phyloP scores from a whole-genome alignment of 2,797 vertebrate genomes.

The Sciurus vulgaris region DNA sequence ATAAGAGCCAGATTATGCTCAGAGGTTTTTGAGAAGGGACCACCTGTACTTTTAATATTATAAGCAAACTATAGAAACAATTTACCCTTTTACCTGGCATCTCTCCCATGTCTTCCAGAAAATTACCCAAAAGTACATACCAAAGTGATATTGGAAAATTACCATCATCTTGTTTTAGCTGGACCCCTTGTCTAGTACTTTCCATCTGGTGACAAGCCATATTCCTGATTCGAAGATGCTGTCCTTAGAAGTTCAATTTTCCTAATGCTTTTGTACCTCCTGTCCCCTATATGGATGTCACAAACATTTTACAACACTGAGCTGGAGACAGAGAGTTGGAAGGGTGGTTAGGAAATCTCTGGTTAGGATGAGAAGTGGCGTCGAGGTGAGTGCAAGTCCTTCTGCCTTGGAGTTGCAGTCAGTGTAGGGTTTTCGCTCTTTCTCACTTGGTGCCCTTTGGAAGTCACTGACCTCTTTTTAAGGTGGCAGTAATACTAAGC shows the following conservation, averaged over 20 bases:
- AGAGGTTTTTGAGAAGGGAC: conserved; percentile 2
- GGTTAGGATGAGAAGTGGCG: background rate
- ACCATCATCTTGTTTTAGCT: background rate
- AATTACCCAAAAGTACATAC: conserved; percentile 2
- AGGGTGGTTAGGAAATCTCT: background rate
- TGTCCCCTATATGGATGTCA: background rate
- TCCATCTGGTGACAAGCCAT: background rate
- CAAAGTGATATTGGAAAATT: background rate
- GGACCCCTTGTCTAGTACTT: background rate
- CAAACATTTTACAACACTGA: conserved; percentile 26
- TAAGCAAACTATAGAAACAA: conserved; percentile 16
- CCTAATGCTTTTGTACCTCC: background rate
- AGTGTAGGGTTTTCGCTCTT: background rate
- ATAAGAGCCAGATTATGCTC: conserved; percentile 27
- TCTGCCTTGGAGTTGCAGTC: background rate
- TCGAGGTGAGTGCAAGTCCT: background rate
- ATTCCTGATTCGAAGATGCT: conserved; percentile 25
- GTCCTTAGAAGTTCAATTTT: background rate
- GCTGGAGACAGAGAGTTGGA: background rate
- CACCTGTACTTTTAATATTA: conserved; percentile 37
- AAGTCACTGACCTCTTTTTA: background rate
- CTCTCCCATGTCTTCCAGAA: background rate
- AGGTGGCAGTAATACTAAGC: background rate
- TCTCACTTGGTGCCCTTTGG: background rate
- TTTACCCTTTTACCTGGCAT: conserved; percentile 8